A percentile compares a stretch with the other conserved stretches of the same genome.
Evolutionary conservation across 2,113 vertebrate genomes (phyloP).

Genomic region (Argyrosomus japonicus): DNA sequence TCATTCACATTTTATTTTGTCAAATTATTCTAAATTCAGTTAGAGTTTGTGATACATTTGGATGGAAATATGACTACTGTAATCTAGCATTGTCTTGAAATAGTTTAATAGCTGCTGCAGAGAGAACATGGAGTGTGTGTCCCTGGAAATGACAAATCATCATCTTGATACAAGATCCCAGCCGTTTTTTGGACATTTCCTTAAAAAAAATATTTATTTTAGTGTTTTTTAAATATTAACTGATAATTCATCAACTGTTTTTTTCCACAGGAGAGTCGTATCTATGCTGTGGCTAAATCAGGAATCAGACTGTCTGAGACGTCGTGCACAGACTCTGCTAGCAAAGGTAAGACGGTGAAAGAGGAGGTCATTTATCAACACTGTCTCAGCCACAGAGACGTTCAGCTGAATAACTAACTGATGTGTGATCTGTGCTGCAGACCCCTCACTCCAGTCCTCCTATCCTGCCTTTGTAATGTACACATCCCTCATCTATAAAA

Average conservation of each 20-base stretch:
- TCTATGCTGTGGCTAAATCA: constrained; percentile 97
- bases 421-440: constrained; percentile 78
- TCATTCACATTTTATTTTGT: too few relatives aligned
- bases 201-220: neutral
- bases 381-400: neutral
- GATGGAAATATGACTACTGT: too few relatives aligned
- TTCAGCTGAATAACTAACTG: constrained; percentile 7
- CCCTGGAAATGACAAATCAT: too few relatives aligned
- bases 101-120: too few relatives aligned
- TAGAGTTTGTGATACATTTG: too few relatives aligned
- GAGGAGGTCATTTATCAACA: too few relatives aligned
- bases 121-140: too few relatives aligned
- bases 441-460: constrained; percentile 84
- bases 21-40: too few relatives aligned
- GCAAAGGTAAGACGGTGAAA: constrained; percentile 85
- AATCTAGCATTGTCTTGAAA: too few relatives aligned
- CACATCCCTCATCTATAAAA: constrained; percentile 95
- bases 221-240: neutral
- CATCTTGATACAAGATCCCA: too few relatives aligned
- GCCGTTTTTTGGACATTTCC: neutral
- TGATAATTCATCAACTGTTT: neutral
- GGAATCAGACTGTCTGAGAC: constrained; percentile 96
- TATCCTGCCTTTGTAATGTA: constrained; percentile 90
- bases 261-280: constrained; percentile 91
- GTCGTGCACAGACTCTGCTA: constrained; percentile 85